Evolutionary conservation across 2,888 invertebrate species (phyloP), one percentile per base, ranked within the genome.

Genomic region (Tetragonisca angustula): DNA sequence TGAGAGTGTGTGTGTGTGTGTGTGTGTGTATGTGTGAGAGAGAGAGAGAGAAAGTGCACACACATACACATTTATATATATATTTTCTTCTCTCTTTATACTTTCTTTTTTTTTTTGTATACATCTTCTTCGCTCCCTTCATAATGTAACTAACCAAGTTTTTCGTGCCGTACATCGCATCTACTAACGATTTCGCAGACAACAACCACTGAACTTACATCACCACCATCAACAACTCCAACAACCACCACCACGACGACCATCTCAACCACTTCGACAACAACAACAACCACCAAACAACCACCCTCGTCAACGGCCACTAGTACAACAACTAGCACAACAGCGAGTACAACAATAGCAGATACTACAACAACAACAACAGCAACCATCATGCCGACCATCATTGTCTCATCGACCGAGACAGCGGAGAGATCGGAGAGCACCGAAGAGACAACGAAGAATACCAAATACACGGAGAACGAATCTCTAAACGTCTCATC

Each of bases 101-200:
- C 68, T 64, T 78, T 27, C 43, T 43, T 56, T 15, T 64, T 6
- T 32, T 82, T 80, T 50, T 24, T 27, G 2, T 61, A 62, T 81
- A 82, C 88, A 80, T 81, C 76, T 89, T 76, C 79, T 88, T 72
- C 72, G 52, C 70, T 76, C 78, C 73, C 68, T 67, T 79, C 83
- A 70, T 81, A 89, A 85, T 88, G 91, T 93, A 92, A 94, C 94
- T 94, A 94, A 94, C 94, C 81, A 91, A 90, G 86, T 90, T 89
- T 91, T 87, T 91, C 91, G 89, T 92, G 92, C 91, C 91, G 91
- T 92, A 93, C 93, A 93, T 90, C 93, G 94, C 94, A 93, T 93
- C 91, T 93, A 94, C 94, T 94, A 94, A 94, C 94, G 91, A 93
- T 94, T 94, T 93, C 94, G 90, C 94, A 94, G 94, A 94, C 94